A percentile compares a stretch with the other conserved stretches of the same genome.
Evolutionary conservation across 2,888 invertebrate genomes (phyloP).

Genomic region (Copidosoma aretas): DNA sequence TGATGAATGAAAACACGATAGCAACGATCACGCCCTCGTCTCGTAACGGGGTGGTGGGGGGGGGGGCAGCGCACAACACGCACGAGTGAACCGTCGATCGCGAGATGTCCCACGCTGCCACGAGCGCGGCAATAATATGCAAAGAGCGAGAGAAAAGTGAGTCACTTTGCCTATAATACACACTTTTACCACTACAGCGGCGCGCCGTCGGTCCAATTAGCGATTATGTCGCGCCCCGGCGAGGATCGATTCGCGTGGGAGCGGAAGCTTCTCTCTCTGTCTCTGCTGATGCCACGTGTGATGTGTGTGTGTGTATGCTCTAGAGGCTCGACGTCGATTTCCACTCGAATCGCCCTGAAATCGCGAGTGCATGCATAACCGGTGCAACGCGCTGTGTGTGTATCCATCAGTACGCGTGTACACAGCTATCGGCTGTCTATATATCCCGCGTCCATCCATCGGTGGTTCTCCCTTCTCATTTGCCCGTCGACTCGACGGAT

Average conservation of each 20-base stretch:
- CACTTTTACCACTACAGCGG: too few species aligned
- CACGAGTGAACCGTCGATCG: slow-evolving; percentile 26
- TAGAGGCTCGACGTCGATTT: slow-evolving; percentile 17
- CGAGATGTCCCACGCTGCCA: slow-evolving; percentile 33
- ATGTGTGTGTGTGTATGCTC: too few species aligned
- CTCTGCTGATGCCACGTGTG: background rate
- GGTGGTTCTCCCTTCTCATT: background rate
- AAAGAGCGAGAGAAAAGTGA: slow-evolving; percentile 4
- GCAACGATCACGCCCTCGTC: too few species aligned
- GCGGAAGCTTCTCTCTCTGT: slow-evolving; percentile 24
- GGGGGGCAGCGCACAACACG: background rate
- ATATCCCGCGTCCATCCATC: background rate
- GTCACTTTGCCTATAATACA: too few species aligned
- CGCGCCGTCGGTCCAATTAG: slow-evolving; percentile 35
- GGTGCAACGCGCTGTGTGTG: background rate
- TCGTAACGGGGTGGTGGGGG: too few species aligned
- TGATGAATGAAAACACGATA: too few species aligned
- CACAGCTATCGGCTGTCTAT: background rate
- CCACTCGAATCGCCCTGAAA: slow-evolving; percentile 26
- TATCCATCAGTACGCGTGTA: background rate
- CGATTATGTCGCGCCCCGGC: slow-evolving; percentile 34
- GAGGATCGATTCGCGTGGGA: slow-evolving; percentile 38
- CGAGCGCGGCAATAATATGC: slow-evolving; percentile 5
- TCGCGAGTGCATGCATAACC: slow-evolving; percentile 20
- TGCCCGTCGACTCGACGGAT: background rate